Percentiles rank a stretch among this genome's conserved stretches.
These are phyloP conservation scores for Neodiprion lecontei DNA, from an alignment of 1,140 invertebrate genomes.

Conservation along the genomic window DNA sequence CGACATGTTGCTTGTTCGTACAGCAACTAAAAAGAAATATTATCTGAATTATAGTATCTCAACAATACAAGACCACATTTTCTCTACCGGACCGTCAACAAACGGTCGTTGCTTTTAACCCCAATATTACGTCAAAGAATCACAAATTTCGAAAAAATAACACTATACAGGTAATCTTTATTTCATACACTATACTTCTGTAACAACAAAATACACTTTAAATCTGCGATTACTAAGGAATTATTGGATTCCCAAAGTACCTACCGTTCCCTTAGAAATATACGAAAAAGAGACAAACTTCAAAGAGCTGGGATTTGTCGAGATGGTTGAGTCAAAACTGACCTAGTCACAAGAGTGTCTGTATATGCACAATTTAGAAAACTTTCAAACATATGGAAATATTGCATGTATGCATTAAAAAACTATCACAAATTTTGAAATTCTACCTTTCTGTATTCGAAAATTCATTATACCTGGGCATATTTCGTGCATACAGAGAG, in stretches of 20 bases:
- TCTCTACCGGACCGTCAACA: constrained; percentile 2
- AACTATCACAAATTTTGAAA: neutral
- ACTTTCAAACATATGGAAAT: neutral
- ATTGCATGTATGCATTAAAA: neutral
- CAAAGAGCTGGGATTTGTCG: neutral
- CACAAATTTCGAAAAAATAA: neutral
- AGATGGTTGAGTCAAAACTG: neutral
- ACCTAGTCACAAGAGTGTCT: neutral
- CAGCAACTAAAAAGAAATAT: constrained; percentile 38
- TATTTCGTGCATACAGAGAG: neutral
- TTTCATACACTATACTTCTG: neutral
- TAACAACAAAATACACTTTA: neutral
- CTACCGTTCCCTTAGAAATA: constrained; percentile 10
- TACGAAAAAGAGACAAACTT: constrained; percentile 8
- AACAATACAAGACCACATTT: neutral
- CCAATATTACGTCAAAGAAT: neutral
- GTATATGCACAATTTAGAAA: neutral
- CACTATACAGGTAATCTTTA: neutral
- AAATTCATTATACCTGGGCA: neutral
- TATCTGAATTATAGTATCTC: neutral
- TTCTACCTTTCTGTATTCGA: neutral
- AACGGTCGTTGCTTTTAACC: neutral
- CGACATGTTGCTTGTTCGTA: constrained; percentile 68
- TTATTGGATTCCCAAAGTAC: neutral
- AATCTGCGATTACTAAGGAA: neutral